Conservation (phyloP, 2,888 invertebrate genomes). For the Drosophila atripex region DNA sequence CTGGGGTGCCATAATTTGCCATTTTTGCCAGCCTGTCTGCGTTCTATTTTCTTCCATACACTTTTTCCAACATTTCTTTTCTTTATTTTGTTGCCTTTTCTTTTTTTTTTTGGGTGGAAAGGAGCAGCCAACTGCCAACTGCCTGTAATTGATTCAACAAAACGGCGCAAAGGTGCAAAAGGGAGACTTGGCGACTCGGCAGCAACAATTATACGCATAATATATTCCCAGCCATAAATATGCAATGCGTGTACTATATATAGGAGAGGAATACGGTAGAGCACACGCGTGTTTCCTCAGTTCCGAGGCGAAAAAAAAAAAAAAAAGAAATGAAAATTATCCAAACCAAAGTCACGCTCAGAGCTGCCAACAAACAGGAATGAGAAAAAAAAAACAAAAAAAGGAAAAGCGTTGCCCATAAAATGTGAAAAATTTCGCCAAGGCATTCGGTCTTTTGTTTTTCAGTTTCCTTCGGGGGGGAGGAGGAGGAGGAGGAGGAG, state of each 20-base stretch:
- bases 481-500: neutral
- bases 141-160: slow-evolving; percentile 75
- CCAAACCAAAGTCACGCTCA: slow-evolving; percentile 46
- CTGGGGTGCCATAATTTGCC: slow-evolving; percentile 80
- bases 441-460: slow-evolving; percentile 25
- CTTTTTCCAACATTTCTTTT: slow-evolving; percentile 18
- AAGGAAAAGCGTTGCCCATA: slow-evolving; percentile 50
- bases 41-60: slow-evolving; percentile 24
- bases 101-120: too few species aligned
- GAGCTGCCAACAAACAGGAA: neutral
- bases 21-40: slow-evolving; percentile 65
- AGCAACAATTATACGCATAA: slow-evolving; percentile 77
- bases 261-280: neutral
- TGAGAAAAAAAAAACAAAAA: neutral
- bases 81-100: slow-evolving; percentile 8
- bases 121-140: slow-evolving; percentile 31
- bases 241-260: slow-evolving; percentile 22
- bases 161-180: slow-evolving; percentile 64
- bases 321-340: slow-evolving; percentile 43
- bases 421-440: slow-evolving; percentile 51
- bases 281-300: slow-evolving; percentile 4
- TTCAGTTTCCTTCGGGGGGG: slow-evolving; percentile 13
- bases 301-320: slow-evolving; percentile 2
- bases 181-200: slow-evolving; percentile 50
- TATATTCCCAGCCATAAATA: slow-evolving; percentile 71